Base-by-base conservation (phyloP, 2,888 invertebrate genomes). In the Zaprionus bogoriensis region DNA sequence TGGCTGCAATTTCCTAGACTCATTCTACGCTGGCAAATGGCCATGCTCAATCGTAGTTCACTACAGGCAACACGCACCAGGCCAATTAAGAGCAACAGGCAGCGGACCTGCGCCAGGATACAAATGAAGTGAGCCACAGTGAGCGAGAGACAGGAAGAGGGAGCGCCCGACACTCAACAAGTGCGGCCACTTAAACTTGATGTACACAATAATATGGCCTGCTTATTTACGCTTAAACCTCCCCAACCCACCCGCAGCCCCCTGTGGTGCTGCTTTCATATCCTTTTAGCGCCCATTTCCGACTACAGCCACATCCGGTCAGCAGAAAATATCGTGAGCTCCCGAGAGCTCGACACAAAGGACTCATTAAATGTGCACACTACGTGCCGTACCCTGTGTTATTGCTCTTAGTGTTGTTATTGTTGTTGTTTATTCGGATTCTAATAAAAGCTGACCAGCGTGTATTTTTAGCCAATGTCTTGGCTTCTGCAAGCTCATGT, bases 201-300 rank as follows among this genome's bases (percentile, higher is more conserved):
- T 83, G 77, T 73, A 58, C 70, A 70, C 79, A 84, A 84, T 72
- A 78, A 69, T 74, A 74, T 69, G 52, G 57, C 47, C 64, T 53
- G 58, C 60, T 53, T 58, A 38, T 45, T 59, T 25, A 44, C 45
- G 51, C 44, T 41, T 19, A 5, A 23, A 20, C 2, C 22, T 46
- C 0, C 5, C 22, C 38, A 25, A 45, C 53, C 23, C 22, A 10
- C 19, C 12, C 39, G 22, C 54, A 6, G 23, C 27, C 14, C 46
- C 36, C 20, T 25, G 3, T 14, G 42, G 9, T 36, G 14, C 32
- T 2, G 32, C 48, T 6, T 42, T 48, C 78, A 73, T 67, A 79
- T 85, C 72, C 86, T 70, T 82, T 83, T 75, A 79, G 59, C 80
- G 67, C 62, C 71, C 75, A 80, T 75, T 86, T 86, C 84, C 82